A percentile compares a stretch with the other conserved stretches of the same genome.
phyloP scores from a whole-genome alignment of 2,113 vertebrate species.

The Myxocyprinus asiaticus region DNA sequence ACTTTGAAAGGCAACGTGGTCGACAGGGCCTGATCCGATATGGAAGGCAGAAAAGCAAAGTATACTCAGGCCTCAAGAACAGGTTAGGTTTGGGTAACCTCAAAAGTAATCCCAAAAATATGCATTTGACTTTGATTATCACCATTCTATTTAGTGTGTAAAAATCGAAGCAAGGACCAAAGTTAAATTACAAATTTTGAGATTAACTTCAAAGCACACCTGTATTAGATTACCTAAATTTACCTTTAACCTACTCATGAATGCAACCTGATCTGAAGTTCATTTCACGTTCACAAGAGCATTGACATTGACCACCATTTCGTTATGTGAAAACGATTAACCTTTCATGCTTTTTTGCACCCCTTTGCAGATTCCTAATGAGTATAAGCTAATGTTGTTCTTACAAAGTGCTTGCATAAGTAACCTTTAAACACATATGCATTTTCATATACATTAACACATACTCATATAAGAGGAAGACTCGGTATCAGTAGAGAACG shows the following conservation, averaged over 20 bases:
- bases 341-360: not conserved
- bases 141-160: not conserved
- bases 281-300: not conserved
- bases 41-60: too few relatives aligned
- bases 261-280: constrained; percentile 17
- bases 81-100: too few relatives aligned
- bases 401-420: not conserved
- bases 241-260: not conserved
- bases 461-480: not conserved
- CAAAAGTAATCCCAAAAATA: not conserved
- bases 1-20: too few relatives aligned
- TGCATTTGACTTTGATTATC: not conserved
- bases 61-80: too few relatives aligned
- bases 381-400: constrained; percentile 9
- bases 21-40: too few relatives aligned
- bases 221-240: not conserved
- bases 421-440: not conserved
- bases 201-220: not conserved
- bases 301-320: not conserved
- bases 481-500: not conserved
- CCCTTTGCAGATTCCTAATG: constrained; percentile 18
- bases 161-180: not conserved
- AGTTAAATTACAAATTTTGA: not conserved
- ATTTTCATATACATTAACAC: not conserved
- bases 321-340: not conserved